A percentile compares a stretch with the other conserved stretches of the same genome.
Evolutionary conservation across 2,113 vertebrate genomes (phyloP).

Genomic region (Lynx canadensis): DNA sequence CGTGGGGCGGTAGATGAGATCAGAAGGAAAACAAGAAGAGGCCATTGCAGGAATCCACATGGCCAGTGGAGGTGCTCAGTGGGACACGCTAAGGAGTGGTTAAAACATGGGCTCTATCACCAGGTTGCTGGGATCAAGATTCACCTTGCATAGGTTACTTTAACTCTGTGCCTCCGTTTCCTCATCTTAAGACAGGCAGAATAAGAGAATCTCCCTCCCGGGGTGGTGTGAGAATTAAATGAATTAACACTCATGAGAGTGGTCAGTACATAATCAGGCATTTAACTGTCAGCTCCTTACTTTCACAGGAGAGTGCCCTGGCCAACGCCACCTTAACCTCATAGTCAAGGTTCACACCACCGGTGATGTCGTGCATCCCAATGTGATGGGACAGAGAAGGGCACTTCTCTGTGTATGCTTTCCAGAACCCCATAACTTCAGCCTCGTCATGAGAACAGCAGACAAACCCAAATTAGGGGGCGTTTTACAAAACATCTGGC

Average conservation of each 20-base stretch:
- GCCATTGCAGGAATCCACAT: neutral
- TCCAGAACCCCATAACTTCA: neutral
- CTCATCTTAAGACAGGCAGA: neutral
- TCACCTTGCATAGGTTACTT: neutral
- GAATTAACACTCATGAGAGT: neutral
- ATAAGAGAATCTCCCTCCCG: neutral
- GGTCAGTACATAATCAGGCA: rapidly evolving
- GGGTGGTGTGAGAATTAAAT: neutral
- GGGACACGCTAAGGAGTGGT: neutral
- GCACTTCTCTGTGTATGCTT: rapidly evolving
- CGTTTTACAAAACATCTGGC: neutral
- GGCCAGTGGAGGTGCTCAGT: neutral
- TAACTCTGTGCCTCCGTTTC: neutral
- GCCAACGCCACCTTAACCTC: neutral
- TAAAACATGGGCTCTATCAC: neutral
- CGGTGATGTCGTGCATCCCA: rapidly evolving
- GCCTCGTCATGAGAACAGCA: neutral
- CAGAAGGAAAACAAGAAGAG: neutral
- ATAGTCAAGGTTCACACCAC: neutral
- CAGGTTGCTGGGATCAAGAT: neutral
- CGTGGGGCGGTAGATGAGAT: neutral
- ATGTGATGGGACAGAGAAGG: neutral
- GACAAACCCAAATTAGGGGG: neutral
- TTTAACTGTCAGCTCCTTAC: neutral
- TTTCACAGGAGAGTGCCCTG: neutral